phyloP scores from a whole-genome alignment of 2,113 vertebrate species.

The Nannobrachium achirus region DNA sequence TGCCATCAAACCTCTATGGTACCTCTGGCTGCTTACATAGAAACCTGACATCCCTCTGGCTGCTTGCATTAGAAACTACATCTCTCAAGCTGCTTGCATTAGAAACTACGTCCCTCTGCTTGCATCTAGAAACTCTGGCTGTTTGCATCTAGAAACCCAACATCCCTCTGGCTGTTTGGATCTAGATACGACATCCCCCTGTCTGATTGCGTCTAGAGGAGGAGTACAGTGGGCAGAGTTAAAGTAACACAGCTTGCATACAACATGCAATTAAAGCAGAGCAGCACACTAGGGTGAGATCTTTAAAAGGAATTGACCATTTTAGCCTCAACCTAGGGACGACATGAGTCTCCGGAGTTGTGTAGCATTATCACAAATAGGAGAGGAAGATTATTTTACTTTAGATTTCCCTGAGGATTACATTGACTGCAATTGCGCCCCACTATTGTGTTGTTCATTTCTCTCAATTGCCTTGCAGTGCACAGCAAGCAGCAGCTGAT shows the following conservation, averaged over 20 bases:
- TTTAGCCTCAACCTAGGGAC: constrained; percentile 35
- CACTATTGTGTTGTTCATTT: constrained; percentile 10
- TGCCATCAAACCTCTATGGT: constrained; percentile 44
- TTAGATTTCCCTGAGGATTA: background rate
- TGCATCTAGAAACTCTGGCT: background rate
- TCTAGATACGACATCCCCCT: constrained; percentile 36
- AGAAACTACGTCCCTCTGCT: background rate
- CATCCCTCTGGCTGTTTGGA: background rate
- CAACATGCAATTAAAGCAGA: constrained; percentile 65
- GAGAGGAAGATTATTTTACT: background rate
- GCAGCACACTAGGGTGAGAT: constrained; percentile 66
- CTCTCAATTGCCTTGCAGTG: constrained; percentile 15
- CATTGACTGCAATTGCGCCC: constrained; percentile 4
- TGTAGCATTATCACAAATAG: constrained; percentile 15
- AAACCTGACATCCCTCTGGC: background rate
- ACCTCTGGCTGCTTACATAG: constrained; percentile 38
- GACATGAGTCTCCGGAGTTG: constrained; percentile 28
- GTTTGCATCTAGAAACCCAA: background rate
- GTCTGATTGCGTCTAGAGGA: constrained; percentile 30
- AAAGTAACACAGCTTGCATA: constrained; percentile 70
- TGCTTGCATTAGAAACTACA: constrained; percentile 42
- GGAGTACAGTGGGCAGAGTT: constrained; percentile 47
- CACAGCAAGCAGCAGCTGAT: constrained; percentile 68
- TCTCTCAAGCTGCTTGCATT: constrained; percentile 40
- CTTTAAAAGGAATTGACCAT: constrained; percentile 53